These are phyloP conservation scores for Centroberyx gerrardi DNA, from an alignment of 2,797 vertebrate species.

Conservation along the genomic window DNA sequence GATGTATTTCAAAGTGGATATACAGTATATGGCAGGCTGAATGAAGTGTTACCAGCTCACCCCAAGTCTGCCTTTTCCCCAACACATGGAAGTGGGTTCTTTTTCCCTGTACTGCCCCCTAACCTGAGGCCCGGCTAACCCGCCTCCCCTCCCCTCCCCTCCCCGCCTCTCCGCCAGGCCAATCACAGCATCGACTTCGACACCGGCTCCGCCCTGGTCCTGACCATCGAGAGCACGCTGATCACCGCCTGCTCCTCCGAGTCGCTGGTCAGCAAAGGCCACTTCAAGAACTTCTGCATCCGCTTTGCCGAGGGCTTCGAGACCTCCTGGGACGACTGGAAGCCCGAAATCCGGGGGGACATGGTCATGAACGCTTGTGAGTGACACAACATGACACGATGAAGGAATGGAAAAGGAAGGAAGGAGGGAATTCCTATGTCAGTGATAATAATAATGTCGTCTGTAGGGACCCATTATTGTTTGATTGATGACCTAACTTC, in stretches of 20 bases:
- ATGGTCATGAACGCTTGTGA: slow-evolving; percentile 99
- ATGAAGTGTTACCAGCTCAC: slow-evolving; percentile 59
- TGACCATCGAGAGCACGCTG: slow-evolving; percentile 98
- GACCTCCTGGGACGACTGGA: slow-evolving; percentile 99
- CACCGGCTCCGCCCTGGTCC: slow-evolving; percentile 95
- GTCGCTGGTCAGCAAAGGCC: slow-evolving; percentile 98
- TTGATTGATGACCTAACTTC: slow-evolving; percentile 5
- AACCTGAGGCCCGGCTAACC: background rate
- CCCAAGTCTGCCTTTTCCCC: slow-evolving; percentile 12
- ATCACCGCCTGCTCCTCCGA: slow-evolving; percentile 99
- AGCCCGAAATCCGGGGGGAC: slow-evolving; percentile 94
- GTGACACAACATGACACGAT: slow-evolving; percentile 56
- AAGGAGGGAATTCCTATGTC: no score
- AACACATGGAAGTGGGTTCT: slow-evolving; percentile 42
- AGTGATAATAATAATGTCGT: no score
- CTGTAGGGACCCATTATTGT: background rate
- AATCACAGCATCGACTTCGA: slow-evolving; percentile 96
- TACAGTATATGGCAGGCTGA: slow-evolving; percentile 7
- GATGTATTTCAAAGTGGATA: background rate
- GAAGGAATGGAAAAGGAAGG: no score
- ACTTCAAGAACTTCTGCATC: slow-evolving; percentile 99
- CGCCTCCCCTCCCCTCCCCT: background rate
- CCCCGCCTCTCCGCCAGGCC: slow-evolving; percentile 81
- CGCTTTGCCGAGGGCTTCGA: slow-evolving; percentile 99
- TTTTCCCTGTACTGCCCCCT: background rate